Conservation (phyloP, 2,113 vertebrate species). For the Probosciger aterrimus region DNA sequence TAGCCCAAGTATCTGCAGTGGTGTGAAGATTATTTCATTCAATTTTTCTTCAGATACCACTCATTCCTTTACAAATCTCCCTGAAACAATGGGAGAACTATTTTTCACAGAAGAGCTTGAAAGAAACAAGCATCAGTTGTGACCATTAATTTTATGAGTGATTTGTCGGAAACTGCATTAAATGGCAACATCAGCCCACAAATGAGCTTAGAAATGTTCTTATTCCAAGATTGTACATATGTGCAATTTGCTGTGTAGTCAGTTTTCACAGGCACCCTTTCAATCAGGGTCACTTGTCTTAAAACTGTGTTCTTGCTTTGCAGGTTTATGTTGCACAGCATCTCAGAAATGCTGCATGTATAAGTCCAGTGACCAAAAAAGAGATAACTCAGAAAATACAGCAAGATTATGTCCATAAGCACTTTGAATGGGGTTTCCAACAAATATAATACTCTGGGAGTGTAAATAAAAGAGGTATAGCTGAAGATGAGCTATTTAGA, state of each 20-base stretch:
- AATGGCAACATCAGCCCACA: constrained; percentile 33
- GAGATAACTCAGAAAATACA: background rate
- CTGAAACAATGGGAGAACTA: background rate
- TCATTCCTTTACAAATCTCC: background rate
- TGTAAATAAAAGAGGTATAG: background rate
- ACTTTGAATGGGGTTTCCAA: background rate
- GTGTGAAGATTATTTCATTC: background rate
- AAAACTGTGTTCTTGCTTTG: background rate
- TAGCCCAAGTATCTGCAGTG: background rate
- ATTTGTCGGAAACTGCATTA: constrained; percentile 42
- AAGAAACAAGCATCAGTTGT: constrained; percentile 9
- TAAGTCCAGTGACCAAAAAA: background rate
- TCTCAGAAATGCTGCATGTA: background rate
- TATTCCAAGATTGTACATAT: background rate
- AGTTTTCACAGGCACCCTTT: constrained; percentile 21
- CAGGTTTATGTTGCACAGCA: background rate
- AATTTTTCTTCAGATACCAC: background rate
- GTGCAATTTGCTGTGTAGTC: constrained; percentile 39
- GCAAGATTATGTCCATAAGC: background rate
- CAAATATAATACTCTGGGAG: background rate
- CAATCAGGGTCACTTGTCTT: constrained; percentile 21
- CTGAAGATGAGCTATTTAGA: background rate
- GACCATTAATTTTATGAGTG: constrained; percentile 37
- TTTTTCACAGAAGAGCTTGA: background rate
- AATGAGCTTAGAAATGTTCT: constrained; percentile 35